Evolutionary conservation across 2,888 invertebrate species (phyloP).

Genomic region (Tinea trinotella): DNA sequence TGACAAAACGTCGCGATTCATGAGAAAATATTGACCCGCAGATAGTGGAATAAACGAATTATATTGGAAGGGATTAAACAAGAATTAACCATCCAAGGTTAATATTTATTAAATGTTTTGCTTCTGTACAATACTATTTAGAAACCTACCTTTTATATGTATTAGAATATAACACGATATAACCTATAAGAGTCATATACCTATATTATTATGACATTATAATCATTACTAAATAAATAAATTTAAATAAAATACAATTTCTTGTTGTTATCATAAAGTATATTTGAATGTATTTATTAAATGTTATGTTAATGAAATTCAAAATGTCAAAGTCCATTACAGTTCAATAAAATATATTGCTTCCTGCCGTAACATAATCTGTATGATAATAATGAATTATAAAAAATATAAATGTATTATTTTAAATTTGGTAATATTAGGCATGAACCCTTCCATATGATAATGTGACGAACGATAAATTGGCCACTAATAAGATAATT

Average conservation of each 20-base stretch:
- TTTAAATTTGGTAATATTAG: background rate
- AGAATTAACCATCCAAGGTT: background rate
- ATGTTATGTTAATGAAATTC: background rate
- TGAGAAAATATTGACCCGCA: constrained; percentile 71
- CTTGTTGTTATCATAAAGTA: too few relatives aligned
- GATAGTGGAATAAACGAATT: constrained; percentile 62
- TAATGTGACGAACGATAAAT: constrained; percentile 68
- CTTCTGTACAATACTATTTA: too few relatives aligned
- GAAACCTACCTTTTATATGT: too few relatives aligned
- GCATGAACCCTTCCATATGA: constrained; percentile 45
- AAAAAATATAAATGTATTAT: background rate
- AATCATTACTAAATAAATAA: too few relatives aligned
- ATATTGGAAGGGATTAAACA: constrained; percentile 14
- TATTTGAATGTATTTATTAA: background rate
- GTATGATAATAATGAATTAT: background rate
- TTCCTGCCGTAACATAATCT: background rate
- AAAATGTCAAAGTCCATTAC: background rate
- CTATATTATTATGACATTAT: too few relatives aligned
- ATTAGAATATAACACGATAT: too few relatives aligned
- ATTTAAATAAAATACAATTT: too few relatives aligned
- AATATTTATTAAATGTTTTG: too few relatives aligned
- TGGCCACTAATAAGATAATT: constrained; percentile 70
- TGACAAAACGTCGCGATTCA: constrained; percentile 69
- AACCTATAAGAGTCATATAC: too few relatives aligned
- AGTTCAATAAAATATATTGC: background rate